These are phyloP conservation scores for Speoplatyrhinus poulsoni DNA, from an alignment of 2,113 vertebrate genomes.

Conservation along the genomic window DNA sequence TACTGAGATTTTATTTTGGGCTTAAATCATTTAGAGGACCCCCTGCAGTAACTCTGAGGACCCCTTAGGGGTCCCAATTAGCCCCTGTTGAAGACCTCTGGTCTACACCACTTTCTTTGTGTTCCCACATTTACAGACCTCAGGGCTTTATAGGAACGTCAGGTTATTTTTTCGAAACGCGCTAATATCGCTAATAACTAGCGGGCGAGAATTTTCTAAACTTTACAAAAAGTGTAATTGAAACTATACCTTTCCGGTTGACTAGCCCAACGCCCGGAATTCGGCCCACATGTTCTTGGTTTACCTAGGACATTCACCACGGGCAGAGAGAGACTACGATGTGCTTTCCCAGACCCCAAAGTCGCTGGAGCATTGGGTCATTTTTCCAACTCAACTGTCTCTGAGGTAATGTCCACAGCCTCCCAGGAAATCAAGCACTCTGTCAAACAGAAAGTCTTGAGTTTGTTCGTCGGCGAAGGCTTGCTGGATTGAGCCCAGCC, in stretches of 20 bases:
- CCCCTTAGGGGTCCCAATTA: no score
- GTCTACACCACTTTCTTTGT: no score
- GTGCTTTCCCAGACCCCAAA: background rate
- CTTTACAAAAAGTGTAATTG: no score
- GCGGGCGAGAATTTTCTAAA: no score
- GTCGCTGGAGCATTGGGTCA: background rate
- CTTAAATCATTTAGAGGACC: no score
- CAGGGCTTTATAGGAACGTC: no score
- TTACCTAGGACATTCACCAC: background rate
- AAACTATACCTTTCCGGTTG: background rate
- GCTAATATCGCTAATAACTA: no score
- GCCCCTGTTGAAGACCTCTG: no score
- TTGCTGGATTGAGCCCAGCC: slow-evolving; percentile 20
- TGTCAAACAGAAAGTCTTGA: slow-evolving; percentile 28
- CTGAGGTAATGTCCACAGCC: slow-evolving; percentile 11
- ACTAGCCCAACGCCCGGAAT: background rate
- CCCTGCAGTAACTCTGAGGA: no score
- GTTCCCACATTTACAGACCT: no score
- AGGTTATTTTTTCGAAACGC: no score
- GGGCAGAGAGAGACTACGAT: background rate
- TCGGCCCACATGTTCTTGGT: background rate
- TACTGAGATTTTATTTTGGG: no score
- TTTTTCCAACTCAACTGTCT: slow-evolving; percentile 16
- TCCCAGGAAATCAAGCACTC: slow-evolving; percentile 3
- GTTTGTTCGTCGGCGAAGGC: slow-evolving; percentile 15